These are phyloP conservation scores for Erynnis tages DNA, from an alignment of 2,888 invertebrate genomes.

Conservation along the genomic window DNA sequence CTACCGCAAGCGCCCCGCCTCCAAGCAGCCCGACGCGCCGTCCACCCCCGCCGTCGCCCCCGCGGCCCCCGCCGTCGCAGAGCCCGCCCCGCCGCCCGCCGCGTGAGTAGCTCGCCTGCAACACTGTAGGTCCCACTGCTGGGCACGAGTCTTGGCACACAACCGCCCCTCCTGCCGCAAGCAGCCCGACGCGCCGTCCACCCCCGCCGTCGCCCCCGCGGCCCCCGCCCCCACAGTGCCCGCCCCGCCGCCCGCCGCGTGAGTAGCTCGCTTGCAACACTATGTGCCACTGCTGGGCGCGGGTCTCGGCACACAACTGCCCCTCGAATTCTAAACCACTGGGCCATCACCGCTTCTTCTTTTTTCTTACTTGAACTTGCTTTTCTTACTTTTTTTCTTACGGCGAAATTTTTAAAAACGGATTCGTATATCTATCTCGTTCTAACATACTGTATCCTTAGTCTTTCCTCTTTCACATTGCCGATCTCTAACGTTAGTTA, in stretches of 20 bases:
- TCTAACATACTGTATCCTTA: too few relatives aligned
- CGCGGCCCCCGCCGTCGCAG: slow-evolving; percentile 23
- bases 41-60: slow-evolving; percentile 25
- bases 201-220: slow-evolving; percentile 27
- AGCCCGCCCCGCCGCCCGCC: slow-evolving; percentile 19
- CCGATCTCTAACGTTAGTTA: too few relatives aligned
- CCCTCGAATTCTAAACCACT: too few relatives aligned
- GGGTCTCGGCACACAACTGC: slow-evolving; percentile 91
- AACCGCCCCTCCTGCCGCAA: slow-evolving; percentile 86
- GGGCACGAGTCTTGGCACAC: slow-evolving; percentile 92
- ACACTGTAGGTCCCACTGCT: too few relatives aligned
- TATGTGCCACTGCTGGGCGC: too few relatives aligned
- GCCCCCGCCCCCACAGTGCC: slow-evolving; percentile 26
- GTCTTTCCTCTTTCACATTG: too few relatives aligned
- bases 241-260: slow-evolving; percentile 17
- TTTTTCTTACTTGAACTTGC: too few relatives aligned
- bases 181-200: slow-evolving; percentile 36
- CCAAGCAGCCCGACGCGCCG: slow-evolving; percentile 42
- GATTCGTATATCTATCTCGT: too few relatives aligned
- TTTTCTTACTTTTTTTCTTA: too few relatives aligned
- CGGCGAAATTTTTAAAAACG: too few relatives aligned
- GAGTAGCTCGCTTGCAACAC: too few relatives aligned
- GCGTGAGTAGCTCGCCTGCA: slow-evolving; percentile 12
- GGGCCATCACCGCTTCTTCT: too few relatives aligned
- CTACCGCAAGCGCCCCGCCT: slow-evolving; percentile 81